Percentiles rank a stretch among this genome's conserved stretches.
Evolutionary conservation across 2,888 invertebrate species (phyloP).

Genomic region (Geotrupes spiniger): DNA sequence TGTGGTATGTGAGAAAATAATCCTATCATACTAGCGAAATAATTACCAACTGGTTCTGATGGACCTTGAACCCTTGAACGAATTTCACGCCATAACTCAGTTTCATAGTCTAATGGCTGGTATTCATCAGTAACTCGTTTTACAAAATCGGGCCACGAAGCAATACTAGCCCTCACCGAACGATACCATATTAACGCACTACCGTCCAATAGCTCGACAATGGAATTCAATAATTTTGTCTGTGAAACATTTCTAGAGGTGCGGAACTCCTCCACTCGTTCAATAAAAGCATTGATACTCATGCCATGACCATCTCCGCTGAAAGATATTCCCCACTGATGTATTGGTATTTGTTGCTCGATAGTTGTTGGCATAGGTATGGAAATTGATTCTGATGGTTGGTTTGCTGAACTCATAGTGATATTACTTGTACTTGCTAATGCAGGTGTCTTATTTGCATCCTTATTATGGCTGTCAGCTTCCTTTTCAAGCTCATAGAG

Average conservation of each 20-base stretch:
- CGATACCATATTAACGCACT: slow-evolving; percentile 12
- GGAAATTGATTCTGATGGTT: too few relatives aligned
- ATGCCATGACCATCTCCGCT: neutral
- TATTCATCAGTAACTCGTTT: neutral
- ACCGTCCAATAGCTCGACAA: slow-evolving; percentile 10
- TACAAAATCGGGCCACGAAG: neutral
- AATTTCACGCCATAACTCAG: neutral
- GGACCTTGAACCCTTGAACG: neutral
- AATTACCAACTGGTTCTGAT: neutral
- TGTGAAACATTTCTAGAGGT: slow-evolving; percentile 10
- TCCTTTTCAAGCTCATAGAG: too few relatives aligned
- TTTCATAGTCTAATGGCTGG: neutral
- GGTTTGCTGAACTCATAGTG: too few relatives aligned
- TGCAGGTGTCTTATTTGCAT: too few relatives aligned
- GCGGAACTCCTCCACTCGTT: slow-evolving; percentile 14
- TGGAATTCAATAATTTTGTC: slow-evolving; percentile 5
- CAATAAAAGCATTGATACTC: slow-evolving; percentile 14
- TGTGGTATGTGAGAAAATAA: neutral
- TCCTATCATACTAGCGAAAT: neutral
- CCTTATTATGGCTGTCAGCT: too few relatives aligned
- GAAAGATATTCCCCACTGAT: neutral
- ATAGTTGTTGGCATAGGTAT: too few relatives aligned
- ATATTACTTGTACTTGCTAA: too few relatives aligned
- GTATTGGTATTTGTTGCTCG: neutral
- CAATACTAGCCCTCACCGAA: neutral